Evolutionary conservation across 92 coral and sea anemone genomes (phyloP).

Genomic region (Porites rus): DNA sequence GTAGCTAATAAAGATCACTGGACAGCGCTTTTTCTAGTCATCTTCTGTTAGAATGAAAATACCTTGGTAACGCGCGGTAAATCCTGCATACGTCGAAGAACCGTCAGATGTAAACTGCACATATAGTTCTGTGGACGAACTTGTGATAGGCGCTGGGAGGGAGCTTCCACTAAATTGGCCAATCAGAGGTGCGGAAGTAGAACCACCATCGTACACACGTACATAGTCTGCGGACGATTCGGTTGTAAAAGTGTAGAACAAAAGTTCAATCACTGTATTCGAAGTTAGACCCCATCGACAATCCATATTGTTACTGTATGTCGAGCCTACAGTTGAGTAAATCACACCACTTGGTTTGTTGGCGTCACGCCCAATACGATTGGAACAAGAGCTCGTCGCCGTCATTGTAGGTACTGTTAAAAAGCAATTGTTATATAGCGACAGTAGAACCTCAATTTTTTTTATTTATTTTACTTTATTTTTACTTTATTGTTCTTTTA

Average conservation of each 20-base stretch:
- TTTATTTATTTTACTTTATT: too few species aligned
- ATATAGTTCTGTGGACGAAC: conserved; percentile 32
- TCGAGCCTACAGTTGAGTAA: neutral
- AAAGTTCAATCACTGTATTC: conserved; percentile 17
- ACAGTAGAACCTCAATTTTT: too few species aligned
- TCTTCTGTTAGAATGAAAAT: neutral
- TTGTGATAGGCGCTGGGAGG: neutral
- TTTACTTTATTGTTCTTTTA: too few species aligned
- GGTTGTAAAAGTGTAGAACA: conserved; percentile 9
- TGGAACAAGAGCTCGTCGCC: neutral
- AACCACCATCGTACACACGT: conserved; percentile 21
- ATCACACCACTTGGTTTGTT: neutral
- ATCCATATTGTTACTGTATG: neutral
- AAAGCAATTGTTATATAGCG: too few species aligned
- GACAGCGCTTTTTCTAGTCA: too few species aligned
- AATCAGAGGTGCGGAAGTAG: conserved; percentile 1
- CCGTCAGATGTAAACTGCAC: conserved; percentile 28
- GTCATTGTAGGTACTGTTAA: too few species aligned
- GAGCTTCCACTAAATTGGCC: conserved; percentile 35
- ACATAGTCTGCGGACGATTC: conserved; percentile 28
- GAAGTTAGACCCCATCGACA: conserved; percentile 39
- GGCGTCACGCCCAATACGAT: neutral
- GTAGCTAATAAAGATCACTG: too few species aligned
- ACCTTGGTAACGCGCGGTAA: neutral
- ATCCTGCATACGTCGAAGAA: neutral